Conservation (phyloP, 2,797 vertebrate genomes). For the Carcharodon carcharias region DNA sequence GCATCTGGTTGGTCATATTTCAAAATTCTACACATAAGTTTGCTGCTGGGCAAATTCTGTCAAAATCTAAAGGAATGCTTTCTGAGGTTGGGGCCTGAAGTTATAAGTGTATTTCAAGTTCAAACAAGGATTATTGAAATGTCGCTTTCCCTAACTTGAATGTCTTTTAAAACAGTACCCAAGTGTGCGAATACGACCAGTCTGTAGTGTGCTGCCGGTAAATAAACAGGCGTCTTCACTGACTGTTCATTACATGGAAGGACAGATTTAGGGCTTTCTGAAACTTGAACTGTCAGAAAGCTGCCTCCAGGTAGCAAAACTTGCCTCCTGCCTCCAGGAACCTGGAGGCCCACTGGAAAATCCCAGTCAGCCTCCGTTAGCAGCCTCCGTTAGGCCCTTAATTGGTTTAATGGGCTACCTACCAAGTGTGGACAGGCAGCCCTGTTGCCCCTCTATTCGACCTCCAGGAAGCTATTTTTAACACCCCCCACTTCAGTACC, state of each 20-base stretch:
- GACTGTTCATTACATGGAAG: background rate
- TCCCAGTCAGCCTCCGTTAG: too few species aligned
- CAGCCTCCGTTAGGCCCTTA: too few species aligned
- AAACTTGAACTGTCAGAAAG: background rate
- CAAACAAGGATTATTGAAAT: background rate
- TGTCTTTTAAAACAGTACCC: background rate
- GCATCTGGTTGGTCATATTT: background rate
- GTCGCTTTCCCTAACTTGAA: background rate
- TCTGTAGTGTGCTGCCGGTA: too few species aligned
- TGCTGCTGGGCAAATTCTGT: background rate
- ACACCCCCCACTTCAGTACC: too few species aligned
- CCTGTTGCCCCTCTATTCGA: too few species aligned
- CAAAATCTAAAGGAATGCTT: background rate
- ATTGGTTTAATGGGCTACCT: too few species aligned
- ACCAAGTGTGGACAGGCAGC: too few species aligned
- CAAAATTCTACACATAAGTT: background rate
- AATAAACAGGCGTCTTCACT: background rate
- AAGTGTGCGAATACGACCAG: background rate
- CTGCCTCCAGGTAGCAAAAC: too few species aligned
- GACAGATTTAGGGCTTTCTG: background rate
- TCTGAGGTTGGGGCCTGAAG: background rate
- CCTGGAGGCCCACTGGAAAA: too few species aligned
- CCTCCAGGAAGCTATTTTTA: too few species aligned
- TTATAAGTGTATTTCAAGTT: background rate
- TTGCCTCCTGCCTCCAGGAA: too few species aligned